Conservation (phyloP, 2,888 invertebrate genomes). For the Salpingus planirostris region DNA sequence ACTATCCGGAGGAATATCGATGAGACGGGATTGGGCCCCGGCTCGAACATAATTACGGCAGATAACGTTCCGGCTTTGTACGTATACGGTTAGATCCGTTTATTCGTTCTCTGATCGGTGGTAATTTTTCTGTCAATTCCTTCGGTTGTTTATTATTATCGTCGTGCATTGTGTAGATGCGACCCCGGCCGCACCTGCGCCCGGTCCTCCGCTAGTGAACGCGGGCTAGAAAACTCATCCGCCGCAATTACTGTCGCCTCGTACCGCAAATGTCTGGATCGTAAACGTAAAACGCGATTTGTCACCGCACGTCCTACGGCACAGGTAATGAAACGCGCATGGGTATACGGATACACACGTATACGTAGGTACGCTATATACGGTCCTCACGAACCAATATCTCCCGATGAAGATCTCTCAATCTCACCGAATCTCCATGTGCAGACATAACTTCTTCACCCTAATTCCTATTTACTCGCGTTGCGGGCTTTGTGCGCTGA, state of each 20-base stretch:
- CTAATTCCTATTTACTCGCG: slow-evolving; percentile 33
- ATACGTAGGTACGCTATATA: too few relatives aligned
- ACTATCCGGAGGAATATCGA: too few relatives aligned
- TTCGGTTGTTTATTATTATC: too few relatives aligned
- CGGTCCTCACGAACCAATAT: slow-evolving; percentile 23
- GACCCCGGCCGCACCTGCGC: too few relatives aligned
- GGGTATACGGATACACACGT: too few relatives aligned
- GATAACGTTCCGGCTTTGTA: too few relatives aligned
- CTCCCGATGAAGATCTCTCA: slow-evolving; percentile 31
- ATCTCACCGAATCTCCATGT: slow-evolving; percentile 30
- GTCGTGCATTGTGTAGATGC: too few relatives aligned
- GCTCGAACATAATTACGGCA: too few relatives aligned
- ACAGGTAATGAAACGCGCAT: slow-evolving; percentile 18
- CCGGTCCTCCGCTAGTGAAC: slow-evolving; percentile 2
- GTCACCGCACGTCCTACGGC: slow-evolving; percentile 18
- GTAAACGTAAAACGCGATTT: slow-evolving; percentile 27
- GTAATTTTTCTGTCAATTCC: too few relatives aligned
- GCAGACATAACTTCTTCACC: slow-evolving; percentile 30
- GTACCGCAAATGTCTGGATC: slow-evolving; percentile 20
- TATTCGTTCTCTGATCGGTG: too few relatives aligned
- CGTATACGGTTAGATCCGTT: too few relatives aligned
- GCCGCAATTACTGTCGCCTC: slow-evolving; percentile 18
- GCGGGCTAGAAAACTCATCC: slow-evolving; percentile 15
- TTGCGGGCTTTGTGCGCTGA: slow-evolving; percentile 31
- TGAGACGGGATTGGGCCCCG: too few relatives aligned